Conservation (phyloP, 2,113 vertebrate genomes). For the Gulo gulo region DNA sequence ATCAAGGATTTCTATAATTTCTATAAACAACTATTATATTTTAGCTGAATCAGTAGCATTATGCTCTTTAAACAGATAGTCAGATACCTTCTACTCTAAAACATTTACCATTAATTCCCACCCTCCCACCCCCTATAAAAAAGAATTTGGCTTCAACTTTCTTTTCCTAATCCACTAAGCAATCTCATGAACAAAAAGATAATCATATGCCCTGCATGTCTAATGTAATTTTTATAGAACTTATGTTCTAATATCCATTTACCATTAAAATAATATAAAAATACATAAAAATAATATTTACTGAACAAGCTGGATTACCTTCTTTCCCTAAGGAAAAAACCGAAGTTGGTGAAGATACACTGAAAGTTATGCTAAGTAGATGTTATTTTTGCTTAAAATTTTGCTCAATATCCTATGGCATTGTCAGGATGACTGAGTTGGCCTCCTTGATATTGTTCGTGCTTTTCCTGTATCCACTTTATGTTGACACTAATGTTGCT, state of each 20-base stretch:
- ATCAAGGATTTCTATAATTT: conserved; percentile 64
- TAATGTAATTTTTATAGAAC: conserved; percentile 55
- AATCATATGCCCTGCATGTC: conserved; percentile 32
- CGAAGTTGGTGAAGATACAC: not conserved
- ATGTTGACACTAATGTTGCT: not conserved
- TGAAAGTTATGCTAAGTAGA: not conserved
- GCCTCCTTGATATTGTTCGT: not conserved
- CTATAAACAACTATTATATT: conserved; percentile 73
- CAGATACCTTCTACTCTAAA: conserved; percentile 44
- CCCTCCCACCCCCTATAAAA: not conserved
- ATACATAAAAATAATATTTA: conserved; percentile 26
- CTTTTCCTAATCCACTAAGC: conserved; percentile 70
- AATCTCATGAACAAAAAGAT: conserved; percentile 63
- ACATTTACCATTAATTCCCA: conserved; percentile 38
- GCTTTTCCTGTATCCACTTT: not conserved
- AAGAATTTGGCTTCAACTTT: conserved; percentile 50
- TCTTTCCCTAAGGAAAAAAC: not conserved
- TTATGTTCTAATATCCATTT: conserved; percentile 52
- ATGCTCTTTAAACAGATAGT: conserved; percentile 37
- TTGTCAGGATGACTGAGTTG: not conserved
- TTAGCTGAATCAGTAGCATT: conserved; percentile 66
- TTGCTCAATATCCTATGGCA: not conserved
- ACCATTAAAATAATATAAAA: not conserved
- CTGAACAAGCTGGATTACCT: conserved; percentile 2
- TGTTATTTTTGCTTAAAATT: not conserved